These are phyloP conservation scores for Pseudorasbora parva DNA, from an alignment of 2,113 vertebrate species.

Conservation along the genomic window DNA sequence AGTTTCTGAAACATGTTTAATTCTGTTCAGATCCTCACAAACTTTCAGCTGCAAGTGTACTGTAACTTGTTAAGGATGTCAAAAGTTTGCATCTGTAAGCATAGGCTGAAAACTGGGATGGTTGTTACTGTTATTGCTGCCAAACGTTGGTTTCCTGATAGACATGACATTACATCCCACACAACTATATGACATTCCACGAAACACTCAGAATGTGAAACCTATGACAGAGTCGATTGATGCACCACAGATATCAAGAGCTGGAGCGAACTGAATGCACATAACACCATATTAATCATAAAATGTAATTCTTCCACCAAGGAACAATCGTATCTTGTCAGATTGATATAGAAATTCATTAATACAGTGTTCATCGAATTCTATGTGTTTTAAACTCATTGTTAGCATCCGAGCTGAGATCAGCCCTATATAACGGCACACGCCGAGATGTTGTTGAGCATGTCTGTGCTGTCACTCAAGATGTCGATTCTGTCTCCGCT, in stretches of 20 bases:
- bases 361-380: not conserved
- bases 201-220: not conserved
- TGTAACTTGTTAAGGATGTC: not conserved
- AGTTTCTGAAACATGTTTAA: not conserved
- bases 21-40: not conserved
- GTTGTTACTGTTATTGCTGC: not conserved
- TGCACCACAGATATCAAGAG: not conserved
- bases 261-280: not conserved
- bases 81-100: not conserved
- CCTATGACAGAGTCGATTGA: not conserved
- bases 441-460: not conserved
- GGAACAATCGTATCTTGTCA: not conserved
- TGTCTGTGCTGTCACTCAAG: constrained; percentile 26
- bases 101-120: not conserved
- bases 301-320: not conserved
- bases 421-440: not conserved
- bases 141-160: not conserved
- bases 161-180: not conserved
- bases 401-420: not conserved
- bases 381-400: not conserved
- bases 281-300: not conserved
- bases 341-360: not conserved
- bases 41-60: constrained; percentile 4
- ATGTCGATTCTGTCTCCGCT: not conserved
- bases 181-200: not conserved